A percentile compares a stretch with the other conserved stretches of the same genome.
These are phyloP conservation scores for Paramormyrops kingsleyae DNA, from an alignment of 2,113 vertebrate genomes.

Conservation along the genomic window DNA sequence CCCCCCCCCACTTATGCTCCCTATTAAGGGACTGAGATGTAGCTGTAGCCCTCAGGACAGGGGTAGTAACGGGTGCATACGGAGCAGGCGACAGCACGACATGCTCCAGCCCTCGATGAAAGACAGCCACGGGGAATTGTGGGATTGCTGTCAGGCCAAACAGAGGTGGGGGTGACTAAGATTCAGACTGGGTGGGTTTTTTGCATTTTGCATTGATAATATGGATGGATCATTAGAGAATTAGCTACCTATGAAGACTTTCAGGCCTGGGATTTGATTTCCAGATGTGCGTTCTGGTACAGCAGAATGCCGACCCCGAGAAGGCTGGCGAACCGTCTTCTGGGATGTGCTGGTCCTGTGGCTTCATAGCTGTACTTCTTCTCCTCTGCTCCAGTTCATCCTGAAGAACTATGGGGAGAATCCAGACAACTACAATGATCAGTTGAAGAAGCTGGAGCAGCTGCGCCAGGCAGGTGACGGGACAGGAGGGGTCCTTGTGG, in stretches of 20 bases:
- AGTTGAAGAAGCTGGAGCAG: constrained; percentile 88
- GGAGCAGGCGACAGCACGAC: too few relatives aligned
- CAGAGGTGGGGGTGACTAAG: background rate
- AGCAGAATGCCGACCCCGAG: background rate
- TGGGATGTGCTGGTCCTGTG: background rate
- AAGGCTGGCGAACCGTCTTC: background rate
- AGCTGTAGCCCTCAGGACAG: background rate
- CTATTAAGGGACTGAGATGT: background rate
- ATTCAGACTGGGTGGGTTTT: background rate
- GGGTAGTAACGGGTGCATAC: background rate
- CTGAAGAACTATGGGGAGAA: constrained; percentile 94
- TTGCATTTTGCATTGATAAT: background rate
- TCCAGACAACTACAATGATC: constrained; percentile 91
- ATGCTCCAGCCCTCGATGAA: background rate
- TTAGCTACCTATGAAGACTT: background rate
- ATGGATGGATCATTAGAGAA: background rate
- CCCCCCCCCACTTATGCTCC: background rate
- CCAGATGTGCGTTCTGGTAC: background rate
- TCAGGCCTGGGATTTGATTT: background rate
- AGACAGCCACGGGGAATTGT: background rate
- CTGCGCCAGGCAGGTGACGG: constrained; percentile 73
- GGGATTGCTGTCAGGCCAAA: background rate
- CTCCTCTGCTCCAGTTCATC: constrained; percentile 68
- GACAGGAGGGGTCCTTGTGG: background rate
- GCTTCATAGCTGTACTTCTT: background rate